A percentile compares a stretch with the other conserved stretches of the same genome.
Conservation (phyloP, 2,888 invertebrate species). For the Sympetrum striolatum region DNA sequence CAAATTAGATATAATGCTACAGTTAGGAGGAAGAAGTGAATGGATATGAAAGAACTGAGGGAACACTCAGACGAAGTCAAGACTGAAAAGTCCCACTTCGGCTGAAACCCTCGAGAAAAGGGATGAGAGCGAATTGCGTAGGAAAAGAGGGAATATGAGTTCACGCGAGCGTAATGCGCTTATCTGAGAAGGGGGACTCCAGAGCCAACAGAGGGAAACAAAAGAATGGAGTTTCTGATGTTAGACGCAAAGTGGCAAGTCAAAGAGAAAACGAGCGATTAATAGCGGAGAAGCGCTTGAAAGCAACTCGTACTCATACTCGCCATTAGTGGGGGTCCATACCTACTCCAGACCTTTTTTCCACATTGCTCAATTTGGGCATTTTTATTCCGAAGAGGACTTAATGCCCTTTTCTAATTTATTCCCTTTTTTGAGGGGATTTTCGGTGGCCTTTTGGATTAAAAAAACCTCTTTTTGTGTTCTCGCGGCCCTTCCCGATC, state of each 20-base stretch:
- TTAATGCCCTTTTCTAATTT: background rate
- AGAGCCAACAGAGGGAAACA: background rate
- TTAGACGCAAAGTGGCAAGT: background rate
- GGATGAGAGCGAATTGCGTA: background rate
- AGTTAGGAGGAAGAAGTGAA: too few species aligned
- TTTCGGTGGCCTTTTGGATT: background rate
- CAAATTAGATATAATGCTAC: too few species aligned
- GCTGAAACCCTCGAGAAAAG: background rate
- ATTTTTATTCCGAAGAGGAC: background rate
- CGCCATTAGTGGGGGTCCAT: background rate
- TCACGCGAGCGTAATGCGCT: slow-evolving; percentile 30
- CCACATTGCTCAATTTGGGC: background rate
- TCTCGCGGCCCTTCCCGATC: background rate
- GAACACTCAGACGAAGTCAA: too few species aligned
- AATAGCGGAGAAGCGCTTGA: background rate
- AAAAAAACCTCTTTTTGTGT: background rate
- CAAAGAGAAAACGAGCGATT: background rate
- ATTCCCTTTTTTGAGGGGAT: background rate
- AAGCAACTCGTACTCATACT: background rate
- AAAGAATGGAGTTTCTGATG: background rate
- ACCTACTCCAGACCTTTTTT: background rate
- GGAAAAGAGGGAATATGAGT: background rate
- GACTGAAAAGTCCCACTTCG: background rate
- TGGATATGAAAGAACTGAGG: too few species aligned
- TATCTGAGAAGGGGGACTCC: background rate